Evolutionary conservation across 2,888 invertebrate genomes (phyloP), one percentile per base, ranked within the genome.

Genomic region (Drosophila helvetica): DNA sequence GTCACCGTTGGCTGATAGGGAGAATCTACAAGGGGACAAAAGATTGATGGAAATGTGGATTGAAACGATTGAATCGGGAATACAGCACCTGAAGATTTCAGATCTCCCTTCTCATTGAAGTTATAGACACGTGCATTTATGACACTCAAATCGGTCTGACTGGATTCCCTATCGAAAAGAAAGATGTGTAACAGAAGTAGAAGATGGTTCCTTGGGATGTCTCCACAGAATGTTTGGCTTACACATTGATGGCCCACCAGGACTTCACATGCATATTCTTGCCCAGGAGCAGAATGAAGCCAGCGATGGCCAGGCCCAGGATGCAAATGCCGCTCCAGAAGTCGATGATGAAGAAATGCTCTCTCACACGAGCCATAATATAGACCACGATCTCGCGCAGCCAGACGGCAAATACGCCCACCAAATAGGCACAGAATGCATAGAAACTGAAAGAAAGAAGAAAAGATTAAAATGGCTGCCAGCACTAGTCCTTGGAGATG

Each of bases 201-300:
- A 9, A 10, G 8, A 15, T 2, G 0, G 8, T 8, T 15, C 0
- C 12, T 1, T 22, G 22, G 4, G 2, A 0, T 6, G 2, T 8
- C 1, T 1, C 22, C 25, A 0, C 5, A 12, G 4, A 15, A 9
- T 4, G 7, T 1, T 1, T 19, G 22, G 77, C 89, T 75, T 80
- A 89, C 89, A 90, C 89, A 79, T 89, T 90, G 27, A 78, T 74
- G 59, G 80, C 74, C 89, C 89, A 90, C 90, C 90, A 89, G 45
- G 79, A 60, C 12, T 79, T 81, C 2, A 89, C 90, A 27, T 86
- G 79, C 59, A 78, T 56, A 54, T 89, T 90, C 69, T 75, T 89
- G 66, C 87, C 89, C 30, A 89, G 73, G 17, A 89, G 55, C n/a
- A 90, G 80, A 8, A 83, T 75, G 12, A 90, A 89, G 0, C 79